A percentile compares a stretch with the other conserved stretches of the same genome.
These are phyloP conservation scores for Phorcus lineatus DNA, from an alignment of 2,888 invertebrate genomes.

Conservation along the genomic window DNA sequence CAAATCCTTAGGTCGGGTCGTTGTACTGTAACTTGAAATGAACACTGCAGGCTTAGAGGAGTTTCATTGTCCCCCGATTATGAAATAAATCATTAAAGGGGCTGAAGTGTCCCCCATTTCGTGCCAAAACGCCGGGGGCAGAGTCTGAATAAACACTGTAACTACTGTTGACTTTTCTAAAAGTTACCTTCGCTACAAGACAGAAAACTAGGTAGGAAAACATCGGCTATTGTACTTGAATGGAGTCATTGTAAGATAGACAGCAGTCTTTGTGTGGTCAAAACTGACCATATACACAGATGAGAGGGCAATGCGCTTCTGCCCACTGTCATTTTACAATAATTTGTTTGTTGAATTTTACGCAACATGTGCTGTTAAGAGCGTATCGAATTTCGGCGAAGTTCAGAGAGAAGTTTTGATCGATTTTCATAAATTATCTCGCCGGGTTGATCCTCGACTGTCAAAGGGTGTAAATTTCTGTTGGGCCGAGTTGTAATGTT, in stretches of 20 bases:
- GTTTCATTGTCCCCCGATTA: slow-evolving; percentile 3
- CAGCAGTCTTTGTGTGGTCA: too few relatives aligned
- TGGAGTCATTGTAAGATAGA: too few relatives aligned
- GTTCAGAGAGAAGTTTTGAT: slow-evolving; percentile 10
- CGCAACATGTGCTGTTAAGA: background rate
- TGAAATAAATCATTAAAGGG: slow-evolving; percentile 21
- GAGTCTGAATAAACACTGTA: background rate
- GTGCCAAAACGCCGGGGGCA: background rate
- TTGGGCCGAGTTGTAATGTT: background rate
- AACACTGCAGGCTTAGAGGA: background rate
- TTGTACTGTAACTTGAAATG: background rate
- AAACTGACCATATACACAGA: too few relatives aligned
- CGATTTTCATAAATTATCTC: slow-evolving; percentile 23
- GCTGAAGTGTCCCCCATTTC: background rate
- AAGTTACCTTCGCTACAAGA: background rate
- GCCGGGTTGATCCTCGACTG: background rate
- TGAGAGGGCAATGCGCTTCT: too few relatives aligned
- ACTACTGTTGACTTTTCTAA: slow-evolving; percentile 4
- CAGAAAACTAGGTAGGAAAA: background rate
- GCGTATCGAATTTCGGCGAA: background rate
- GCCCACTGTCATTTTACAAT: too few relatives aligned
- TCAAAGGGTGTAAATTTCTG: slow-evolving; percentile 18
- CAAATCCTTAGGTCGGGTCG: background rate
- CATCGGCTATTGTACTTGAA: too few relatives aligned
- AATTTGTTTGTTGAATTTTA: slow-evolving; percentile 6